Evolutionary conservation across 2,888 invertebrate species (phyloP), one percentile per base, ranked within the genome.

Genomic region (Pedicia rivosa): DNA sequence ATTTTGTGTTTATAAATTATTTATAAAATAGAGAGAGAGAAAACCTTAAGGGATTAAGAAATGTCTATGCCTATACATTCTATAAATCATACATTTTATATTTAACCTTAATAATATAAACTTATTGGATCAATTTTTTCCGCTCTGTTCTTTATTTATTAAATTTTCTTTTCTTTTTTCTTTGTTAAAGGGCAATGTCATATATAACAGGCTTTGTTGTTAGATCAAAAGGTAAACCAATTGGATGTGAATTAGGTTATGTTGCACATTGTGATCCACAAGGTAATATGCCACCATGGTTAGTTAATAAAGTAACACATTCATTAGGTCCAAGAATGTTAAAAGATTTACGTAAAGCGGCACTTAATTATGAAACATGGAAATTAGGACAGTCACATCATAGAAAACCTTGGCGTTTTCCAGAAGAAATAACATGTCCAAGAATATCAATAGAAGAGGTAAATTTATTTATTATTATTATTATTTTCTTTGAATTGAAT

Each of bases 191-290:
- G 57, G 78, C 69, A 30, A 57, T 64, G 47, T 78, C 70, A 25
- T 57, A 72, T 43, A 52, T 74, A 46, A 72, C 73, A 32, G 76
- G 77, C 10, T 78, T 74, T 53, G 68, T 79, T 45, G 71, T 90
- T 42, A 66, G 81, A 36, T 64, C 70, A 3, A 59, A 56, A 36
- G 62, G 64, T 5, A 59, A 58, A 37, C 6, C 7, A 6, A 5
- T 9, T n/a, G 79, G 82, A 42, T 82, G 84, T 53, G 78, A 79
- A 62, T 64, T 91, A 39, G 84, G 83, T 15, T 92, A 91, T 57
- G 75, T 91, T 22, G 82, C 90, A 2, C 84, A 90, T 50, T 83
- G 84, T 4, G 91, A 91, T 60, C 90, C 90, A 8, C 75, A 79
- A 52, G 91, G 90, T 44, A 76, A 76, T 30, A 64, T 91, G 39